These are phyloP conservation scores for Mugil cephalus DNA, from an alignment of 2,113 vertebrate genomes.

Conservation along the genomic window DNA sequence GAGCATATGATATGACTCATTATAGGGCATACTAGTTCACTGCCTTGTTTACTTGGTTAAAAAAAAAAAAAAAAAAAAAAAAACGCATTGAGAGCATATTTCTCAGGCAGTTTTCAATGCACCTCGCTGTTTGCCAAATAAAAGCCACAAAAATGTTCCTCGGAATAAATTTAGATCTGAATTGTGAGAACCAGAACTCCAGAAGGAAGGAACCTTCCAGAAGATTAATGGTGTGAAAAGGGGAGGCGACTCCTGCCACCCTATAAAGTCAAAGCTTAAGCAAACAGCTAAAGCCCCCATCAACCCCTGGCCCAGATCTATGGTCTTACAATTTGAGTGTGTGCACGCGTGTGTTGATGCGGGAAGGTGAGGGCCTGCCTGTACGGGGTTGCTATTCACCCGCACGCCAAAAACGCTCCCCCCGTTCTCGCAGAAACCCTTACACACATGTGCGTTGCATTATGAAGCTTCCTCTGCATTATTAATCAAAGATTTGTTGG, in stretches of 20 bases:
- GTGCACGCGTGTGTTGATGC: neutral
- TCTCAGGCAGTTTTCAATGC: constrained; percentile 36
- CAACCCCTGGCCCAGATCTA: constrained; percentile 51
- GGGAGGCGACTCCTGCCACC: constrained; percentile 58
- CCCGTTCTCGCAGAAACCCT: neutral
- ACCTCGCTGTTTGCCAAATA: constrained; percentile 64
- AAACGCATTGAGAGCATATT: constrained; percentile 37
- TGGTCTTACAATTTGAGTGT: constrained; percentile 30
- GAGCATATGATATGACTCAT: constrained; percentile 44
- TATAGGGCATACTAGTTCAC: constrained; percentile 43
- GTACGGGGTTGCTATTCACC: neutral
- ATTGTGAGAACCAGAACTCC: constrained; percentile 63
- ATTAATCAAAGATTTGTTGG: constrained; percentile 23
- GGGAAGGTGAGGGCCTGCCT: constrained; percentile 10
- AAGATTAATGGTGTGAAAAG: constrained; percentile 72
- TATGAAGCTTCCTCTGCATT: neutral
- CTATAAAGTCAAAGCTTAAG: constrained; percentile 64
- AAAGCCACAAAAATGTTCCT: constrained; percentile 54
- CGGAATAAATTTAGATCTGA: constrained; percentile 55
- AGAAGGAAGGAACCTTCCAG: constrained; percentile 60
- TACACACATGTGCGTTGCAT: constrained; percentile 21
- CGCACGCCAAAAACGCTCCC: neutral
- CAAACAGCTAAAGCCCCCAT: constrained; percentile 59
- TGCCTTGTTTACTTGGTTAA: constrained; percentile 56
- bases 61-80: neutral